phyloP scores from a whole-genome alignment of 1,140 invertebrate species.

The Hesperophylax magnus region DNA sequence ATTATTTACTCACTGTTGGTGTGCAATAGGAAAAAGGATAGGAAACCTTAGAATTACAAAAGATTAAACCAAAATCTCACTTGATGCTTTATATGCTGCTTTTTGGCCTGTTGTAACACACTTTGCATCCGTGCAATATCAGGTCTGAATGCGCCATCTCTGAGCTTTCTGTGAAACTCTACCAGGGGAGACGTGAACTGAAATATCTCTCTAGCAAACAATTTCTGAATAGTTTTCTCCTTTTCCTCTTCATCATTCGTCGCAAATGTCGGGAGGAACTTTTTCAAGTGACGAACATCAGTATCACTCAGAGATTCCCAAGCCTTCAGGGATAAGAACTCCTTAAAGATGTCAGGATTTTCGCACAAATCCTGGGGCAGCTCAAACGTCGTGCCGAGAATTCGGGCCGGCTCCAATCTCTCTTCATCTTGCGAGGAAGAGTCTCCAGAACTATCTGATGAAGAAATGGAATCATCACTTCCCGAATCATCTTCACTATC shows the following conservation, averaged over 20 bases:
- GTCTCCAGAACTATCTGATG: conserved; percentile 43
- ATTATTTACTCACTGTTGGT: too few species aligned
- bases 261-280: conserved; percentile 75
- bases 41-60: too few species aligned
- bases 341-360: conserved; percentile 69
- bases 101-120: neutral
- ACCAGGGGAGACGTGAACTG: conserved; percentile 76
- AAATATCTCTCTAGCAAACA: conserved; percentile 76
- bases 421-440: conserved; percentile 60
- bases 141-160: conserved; percentile 73
- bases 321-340: conserved; percentile 71
- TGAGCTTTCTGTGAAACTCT: conserved; percentile 74
- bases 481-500: conserved; percentile 44
- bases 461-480: conserved; percentile 40
- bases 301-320: conserved; percentile 72
- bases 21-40: too few species aligned
- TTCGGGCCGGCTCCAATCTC: conserved; percentile 63
- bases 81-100: conserved; percentile 27
- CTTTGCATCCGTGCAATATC: conserved; percentile 66
- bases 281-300: conserved; percentile 71
- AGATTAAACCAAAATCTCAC: conserved; percentile 10
- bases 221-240: conserved; percentile 70
- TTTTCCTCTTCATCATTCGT: conserved; percentile 75
- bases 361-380: conserved; percentile 71
- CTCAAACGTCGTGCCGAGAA: conserved; percentile 63